These are phyloP conservation scores for Salticus scenicus DNA, from an alignment of 2,888 invertebrate genomes.

Conservation along the genomic window DNA sequence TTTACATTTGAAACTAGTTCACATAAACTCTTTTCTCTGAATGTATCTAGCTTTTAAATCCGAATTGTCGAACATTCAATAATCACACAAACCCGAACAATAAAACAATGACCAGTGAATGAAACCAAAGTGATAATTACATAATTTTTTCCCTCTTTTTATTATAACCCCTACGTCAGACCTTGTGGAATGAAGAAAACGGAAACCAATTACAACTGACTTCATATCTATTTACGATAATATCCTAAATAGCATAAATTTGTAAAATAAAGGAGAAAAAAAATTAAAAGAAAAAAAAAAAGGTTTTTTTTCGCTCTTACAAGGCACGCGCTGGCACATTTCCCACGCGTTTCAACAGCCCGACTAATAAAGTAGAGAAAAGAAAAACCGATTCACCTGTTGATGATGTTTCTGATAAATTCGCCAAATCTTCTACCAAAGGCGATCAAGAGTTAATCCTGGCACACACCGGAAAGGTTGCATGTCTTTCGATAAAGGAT, in stretches of 20 bases:
- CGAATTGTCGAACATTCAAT: no score
- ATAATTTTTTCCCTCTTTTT: neutral
- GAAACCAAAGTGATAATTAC: neutral
- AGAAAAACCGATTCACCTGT: neutral
- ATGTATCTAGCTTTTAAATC: no score
- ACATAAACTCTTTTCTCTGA: no score
- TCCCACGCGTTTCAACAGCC: neutral
- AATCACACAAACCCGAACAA: no score
- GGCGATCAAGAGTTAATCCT: neutral
- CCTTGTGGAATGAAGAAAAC: neutral
- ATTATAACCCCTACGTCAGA: neutral
- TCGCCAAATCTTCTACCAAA: neutral
- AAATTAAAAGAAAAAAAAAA: neutral
- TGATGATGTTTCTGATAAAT: neutral
- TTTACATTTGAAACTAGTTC: no score
- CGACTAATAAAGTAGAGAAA: neutral
- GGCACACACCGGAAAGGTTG: neutral
- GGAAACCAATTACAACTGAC: neutral
- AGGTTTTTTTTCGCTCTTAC: neutral
- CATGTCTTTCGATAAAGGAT: neutral
- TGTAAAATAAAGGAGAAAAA: no score
- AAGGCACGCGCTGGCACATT: constrained; percentile 1
- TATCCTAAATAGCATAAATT: neutral
- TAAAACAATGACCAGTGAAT: no score
- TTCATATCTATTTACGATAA: constrained; percentile 2